Base-by-base conservation (phyloP, 2,113 vertebrate species). In the Oophaga pumilio region DNA sequence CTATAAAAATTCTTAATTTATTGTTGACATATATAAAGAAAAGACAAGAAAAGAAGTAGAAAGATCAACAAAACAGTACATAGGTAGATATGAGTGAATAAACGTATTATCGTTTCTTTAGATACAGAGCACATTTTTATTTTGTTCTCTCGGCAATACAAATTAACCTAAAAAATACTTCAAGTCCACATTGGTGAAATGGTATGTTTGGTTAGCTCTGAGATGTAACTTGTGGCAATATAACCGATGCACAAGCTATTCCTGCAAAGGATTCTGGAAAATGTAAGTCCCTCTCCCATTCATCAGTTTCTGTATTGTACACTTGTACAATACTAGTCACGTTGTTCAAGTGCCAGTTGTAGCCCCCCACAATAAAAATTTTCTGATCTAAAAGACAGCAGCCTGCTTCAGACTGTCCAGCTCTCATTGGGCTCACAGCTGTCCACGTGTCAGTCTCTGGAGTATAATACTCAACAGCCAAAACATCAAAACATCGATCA, bases 321-420 rank as follows among this genome's bases (percentile, higher is more conserved):
- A 99, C 97, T 91, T 99, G 98, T 85, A 99, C 96, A 0, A 99
- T 96, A 93, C 98, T 98, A 0, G 97, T 99, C 0, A 99, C 98
- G 0, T 99, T 99, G 94, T 99, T 99, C 43, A 99, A 94, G 77
- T 98, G 97, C 98, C 98, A 99, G 76, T 98, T 99, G 94, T 99
- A 99, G 10, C 98, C 98, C 0, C 98, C 98, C 0, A 99, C 94
- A 0, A 99, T 91, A 85, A 97, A 99, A 90, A 99, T 99, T 92
- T 97, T 98, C 7, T 92, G 91, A 0, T 97, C 96, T 82, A 99
- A 90, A 8, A 97, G 81, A 87, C 97, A 98, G 91, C 97, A 99
- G 76, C 97, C 97, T 0, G 97, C 97, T 91, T 99, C 98, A 0
- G 98, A 99, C 93, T 99, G 98, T 3, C 98, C 98, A 0, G 96